Evolutionary conservation across 2,888 invertebrate species (phyloP), one percentile per base, ranked within the genome.

Genomic region (Phoenoteleia sp.): DNA sequence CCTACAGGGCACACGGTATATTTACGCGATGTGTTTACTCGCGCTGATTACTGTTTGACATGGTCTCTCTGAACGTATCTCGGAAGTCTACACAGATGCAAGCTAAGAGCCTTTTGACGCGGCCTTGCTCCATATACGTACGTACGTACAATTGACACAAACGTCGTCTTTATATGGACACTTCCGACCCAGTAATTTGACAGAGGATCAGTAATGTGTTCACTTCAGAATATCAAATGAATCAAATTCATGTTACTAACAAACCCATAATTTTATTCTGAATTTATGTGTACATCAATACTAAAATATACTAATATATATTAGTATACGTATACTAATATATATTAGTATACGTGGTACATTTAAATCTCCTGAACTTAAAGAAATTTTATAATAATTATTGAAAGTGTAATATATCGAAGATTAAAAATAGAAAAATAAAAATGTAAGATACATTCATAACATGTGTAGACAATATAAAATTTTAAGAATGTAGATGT

Each of bases 1-100:
- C 76, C 76, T 49, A 49, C 67, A 85, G 85, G 74, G 85, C 82
- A 87, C 87, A 88, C 86, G 88, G 88, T 87, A 91, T 91, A 90
- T 91, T 89, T 90, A 90, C 88, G 90, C 88, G 88, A 81, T 80
- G 86, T 91, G 89, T 91, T 91, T 91, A 89, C 91, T 84, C 86
- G 67, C 86, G 85, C 87, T 91, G 91, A 91, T 91, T 91, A 89
- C 91, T 91, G 91, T 91, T 91, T 91, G 88, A 90, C 87, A 88
- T 90, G 88, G 84, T 81, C 76, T 77, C 75, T 84, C 69, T 82
- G 81, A 79, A 60, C 66, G 56, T 69, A 45, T 52, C 71, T 85
- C 49, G 60, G 49, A 52, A 77, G 77, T 77, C 77, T 77, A 60
- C 52, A 52, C 45, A 33, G 39, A 52, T 54, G 42, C 66, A 21